Evolutionary conservation across 2,888 invertebrate species (phyloP), one percentile per base, ranked within the genome.

Genomic region (Pollenia amentaria): DNA sequence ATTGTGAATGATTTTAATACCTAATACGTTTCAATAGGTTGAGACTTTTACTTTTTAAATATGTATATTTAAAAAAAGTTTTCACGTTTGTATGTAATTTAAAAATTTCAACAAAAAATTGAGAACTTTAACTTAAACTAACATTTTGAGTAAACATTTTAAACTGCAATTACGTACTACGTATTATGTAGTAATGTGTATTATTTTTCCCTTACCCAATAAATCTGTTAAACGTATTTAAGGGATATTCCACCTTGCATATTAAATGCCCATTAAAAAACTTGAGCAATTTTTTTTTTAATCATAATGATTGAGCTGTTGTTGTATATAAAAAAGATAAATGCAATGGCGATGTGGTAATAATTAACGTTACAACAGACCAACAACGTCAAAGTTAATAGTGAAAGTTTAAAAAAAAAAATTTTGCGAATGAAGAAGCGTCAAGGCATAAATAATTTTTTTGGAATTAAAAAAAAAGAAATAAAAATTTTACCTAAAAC

Each of bases 391-490:
- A 55, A 65, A 76, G 60, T 75, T 69, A 57, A 82, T 82, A 85
- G 85, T 82, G 85, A 85, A 85, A 86, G 86, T 86, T 57, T 76
- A 75, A 86, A 67, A 72, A 69, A 77, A 29, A 70, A 81, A 57
- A 42, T 55, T 82, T 78, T 72, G 76, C 77, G 40, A 87, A 72
- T 75, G 48, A 87, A 87, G 76, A 84, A 80, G 72, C 75, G 44
- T 78, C 64, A 78, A 81, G 53, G 44, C 67, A 70, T 70, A 75
- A 75, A 62, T 60, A 18, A n/a, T 57, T 73, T 80, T 48, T 73
- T 84, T 51, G 21, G 4, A 55, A 67, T 57, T 69, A 60, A 40
- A 69, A 42, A 18, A 55, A 11, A 48, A 3, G 51, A 53, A 55
- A 60, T 18, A 65, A 55, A 65, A 53, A 44, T 40, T 51, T 62